Base-by-base conservation (phyloP, 1,140 invertebrate species). In the Adoxophyes honmai region DNA sequence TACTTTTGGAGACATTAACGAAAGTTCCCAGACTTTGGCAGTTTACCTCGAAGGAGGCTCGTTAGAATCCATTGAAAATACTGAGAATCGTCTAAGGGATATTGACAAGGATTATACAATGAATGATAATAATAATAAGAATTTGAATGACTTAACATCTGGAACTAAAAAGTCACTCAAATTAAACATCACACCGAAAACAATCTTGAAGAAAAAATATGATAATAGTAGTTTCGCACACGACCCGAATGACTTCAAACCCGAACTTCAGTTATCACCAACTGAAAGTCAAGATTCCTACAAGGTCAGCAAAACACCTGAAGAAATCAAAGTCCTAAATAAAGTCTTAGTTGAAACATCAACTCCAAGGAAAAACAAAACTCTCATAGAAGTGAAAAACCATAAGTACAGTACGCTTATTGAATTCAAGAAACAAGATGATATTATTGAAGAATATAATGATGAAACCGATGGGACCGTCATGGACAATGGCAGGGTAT, bases 41-140 rank as follows among this genome's bases (percentile, higher is more conserved):
- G 21, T 28, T 28, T 2, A 28, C 2, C 21, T 28, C 6, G 21
- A 28, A 28, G 21, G 6, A 28, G 21, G 6, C 2, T 28, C 6
- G 6, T 6, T 6, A 3, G 21, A 28, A 28, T 28, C 21, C 2
- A 28, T 3, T 2, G 37, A 39, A 33, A 60, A 60, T 11, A 52
- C 54, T 35, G 61, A 64, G 59, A 59, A 57, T 18, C 60, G 59
- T 51, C 52, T 52, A 34, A 56, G 54, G 37, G 34, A 39, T 37
- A 58, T 70, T 44, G 44, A 61, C 55, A 66, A 62, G 14, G 39
- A 51, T 54, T 64, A 44, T 28, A 62, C n/a, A 34, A 54, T 34
- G 62, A 73, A 38, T 68, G 42, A 14, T 70, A 64, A 57, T 58
- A 74, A 35, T 58, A 56, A 15, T 28, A 2, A 28, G 21, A 28